Evolutionary conservation across 2,888 invertebrate genomes (phyloP).

Genomic region (Aromia moschata): DNA sequence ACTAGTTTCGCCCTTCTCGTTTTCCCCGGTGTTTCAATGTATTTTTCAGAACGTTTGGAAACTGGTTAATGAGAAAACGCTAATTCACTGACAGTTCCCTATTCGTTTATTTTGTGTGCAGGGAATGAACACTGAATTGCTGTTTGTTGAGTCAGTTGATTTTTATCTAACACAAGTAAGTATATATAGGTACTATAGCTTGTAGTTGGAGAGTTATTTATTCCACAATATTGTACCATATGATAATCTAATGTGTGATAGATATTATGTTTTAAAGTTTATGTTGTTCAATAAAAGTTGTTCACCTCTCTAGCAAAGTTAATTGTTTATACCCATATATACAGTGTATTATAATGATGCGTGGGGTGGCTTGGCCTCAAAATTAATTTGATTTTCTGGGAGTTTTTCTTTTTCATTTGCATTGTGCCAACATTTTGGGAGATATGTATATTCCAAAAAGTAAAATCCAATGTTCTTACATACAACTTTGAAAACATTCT

Average conservation of each 20-base stretch:
- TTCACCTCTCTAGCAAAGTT: conserved; percentile 56
- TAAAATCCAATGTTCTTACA: too few relatives aligned
- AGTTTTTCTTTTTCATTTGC: too few relatives aligned
- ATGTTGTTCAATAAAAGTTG: conserved; percentile 60
- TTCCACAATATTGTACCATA: conserved; percentile 60
- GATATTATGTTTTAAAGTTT: conserved; percentile 56
- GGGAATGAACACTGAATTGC: conserved; percentile 56
- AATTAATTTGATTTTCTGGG: too few relatives aligned
- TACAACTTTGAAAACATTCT: too few relatives aligned
- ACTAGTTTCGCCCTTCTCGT: conserved; percentile 36
- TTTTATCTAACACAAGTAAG: conserved; percentile 46
- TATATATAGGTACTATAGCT: conserved; percentile 43
- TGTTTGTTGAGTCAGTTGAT: conserved; percentile 34
- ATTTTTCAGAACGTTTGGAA: conserved; percentile 25
- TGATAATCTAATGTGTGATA: conserved; percentile 59
- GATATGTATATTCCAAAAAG: too few relatives aligned
- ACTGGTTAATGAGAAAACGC: conserved; percentile 20
- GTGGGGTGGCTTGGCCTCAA: too few relatives aligned
- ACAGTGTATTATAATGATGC: too few relatives aligned
- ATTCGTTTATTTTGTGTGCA: conserved; percentile 49
- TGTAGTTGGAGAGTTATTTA: conserved; percentile 58
- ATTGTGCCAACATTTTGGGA: too few relatives aligned
- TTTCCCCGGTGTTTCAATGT: conserved; percentile 29
- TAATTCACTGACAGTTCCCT: conserved; percentile 56
- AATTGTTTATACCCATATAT: conserved; percentile 10